Conservation (phyloP, 2,888 invertebrate species). For the Aspidapion aeneum region DNA sequence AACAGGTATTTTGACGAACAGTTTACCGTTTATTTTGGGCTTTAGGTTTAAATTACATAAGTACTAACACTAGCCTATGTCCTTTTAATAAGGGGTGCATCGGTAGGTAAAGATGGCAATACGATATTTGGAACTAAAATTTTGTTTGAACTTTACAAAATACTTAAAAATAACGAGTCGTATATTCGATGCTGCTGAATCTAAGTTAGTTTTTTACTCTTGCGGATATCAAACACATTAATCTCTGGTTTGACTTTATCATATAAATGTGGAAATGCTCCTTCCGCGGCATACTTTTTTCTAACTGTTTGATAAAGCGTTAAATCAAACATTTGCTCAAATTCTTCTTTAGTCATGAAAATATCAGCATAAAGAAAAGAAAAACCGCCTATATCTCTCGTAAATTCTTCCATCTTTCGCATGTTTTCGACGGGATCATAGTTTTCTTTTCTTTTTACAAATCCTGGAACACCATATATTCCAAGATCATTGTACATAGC, state of each 20-base stretch:
- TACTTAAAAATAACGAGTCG: too few species aligned
- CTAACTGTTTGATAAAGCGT: conserved; percentile 59
- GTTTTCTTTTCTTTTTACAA: conserved; percentile 53
- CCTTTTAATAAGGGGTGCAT: too few species aligned
- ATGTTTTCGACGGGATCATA: conserved; percentile 64
- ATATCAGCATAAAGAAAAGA: conserved; percentile 69
- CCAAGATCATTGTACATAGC: conserved; percentile 71
- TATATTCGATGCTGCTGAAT: too few species aligned
- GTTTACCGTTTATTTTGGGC: too few species aligned
- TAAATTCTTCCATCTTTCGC: conserved; percentile 68
- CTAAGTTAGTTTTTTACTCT: conserved; percentile 20
- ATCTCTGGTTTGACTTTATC: conserved; percentile 67
- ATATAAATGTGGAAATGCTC: conserved; percentile 62
- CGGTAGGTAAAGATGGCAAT: too few species aligned
- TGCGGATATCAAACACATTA: conserved; percentile 59
- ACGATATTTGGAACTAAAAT: too few species aligned
- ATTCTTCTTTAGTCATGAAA: conserved; percentile 63
- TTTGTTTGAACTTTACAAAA: too few species aligned
- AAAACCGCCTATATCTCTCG: conserved; percentile 63
- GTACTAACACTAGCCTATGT: too few species aligned
- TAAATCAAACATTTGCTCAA: conserved; percentile 66
- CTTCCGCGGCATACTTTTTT: conserved; percentile 56
- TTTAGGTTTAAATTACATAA: too few species aligned
- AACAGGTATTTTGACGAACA: too few species aligned
- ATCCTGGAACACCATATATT: conserved; percentile 66